Percentiles rank a stretch among this genome's conserved stretches.
Evolutionary conservation across 2,113 vertebrate genomes (phyloP).

Genomic region (Perccottus glenii): DNA sequence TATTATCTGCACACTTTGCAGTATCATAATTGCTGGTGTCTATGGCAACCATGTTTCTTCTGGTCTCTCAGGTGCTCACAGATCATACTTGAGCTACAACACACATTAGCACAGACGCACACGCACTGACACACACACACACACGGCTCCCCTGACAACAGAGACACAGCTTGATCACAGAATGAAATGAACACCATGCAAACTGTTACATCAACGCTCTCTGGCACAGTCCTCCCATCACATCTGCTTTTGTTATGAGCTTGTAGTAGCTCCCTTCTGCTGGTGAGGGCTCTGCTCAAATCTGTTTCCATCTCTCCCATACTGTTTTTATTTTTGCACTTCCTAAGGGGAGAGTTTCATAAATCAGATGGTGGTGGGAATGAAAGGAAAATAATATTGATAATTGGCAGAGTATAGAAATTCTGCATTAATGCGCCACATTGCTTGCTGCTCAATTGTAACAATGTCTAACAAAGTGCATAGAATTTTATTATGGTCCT

Average conservation of each 20-base stretch:
- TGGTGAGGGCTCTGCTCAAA: constrained; percentile 26
- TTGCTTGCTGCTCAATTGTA: too few relatives aligned
- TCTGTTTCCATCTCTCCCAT: constrained; percentile 30
- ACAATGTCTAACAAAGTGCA: too few relatives aligned
- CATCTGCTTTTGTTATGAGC: constrained; percentile 74
- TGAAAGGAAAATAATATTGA: background rate
- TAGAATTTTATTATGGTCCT: too few relatives aligned
- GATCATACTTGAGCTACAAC: constrained; percentile 46
- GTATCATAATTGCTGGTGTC: constrained; percentile 58
- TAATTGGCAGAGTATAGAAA: too few relatives aligned
- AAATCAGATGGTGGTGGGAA: background rate
- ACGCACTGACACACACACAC: constrained; percentile 27
- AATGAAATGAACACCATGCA: constrained; percentile 68
- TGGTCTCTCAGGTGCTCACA: constrained; percentile 61
- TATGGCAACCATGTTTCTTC: constrained; percentile 65
- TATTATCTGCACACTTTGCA: constrained; percentile 36
- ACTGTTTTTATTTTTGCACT: constrained; percentile 4
- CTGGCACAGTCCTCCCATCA: constrained; percentile 66
- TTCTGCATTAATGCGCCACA: too few relatives aligned
- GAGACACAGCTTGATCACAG: constrained; percentile 61
- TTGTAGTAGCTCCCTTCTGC: constrained; percentile 58
- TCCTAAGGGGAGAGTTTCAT: background rate
- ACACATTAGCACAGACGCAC: background rate
- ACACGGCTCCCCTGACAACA: constrained; percentile 65
- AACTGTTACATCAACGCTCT: constrained; percentile 73